Base-by-base conservation (phyloP, 2,797 vertebrate genomes). In the Gadopsis marmoratus region DNA sequence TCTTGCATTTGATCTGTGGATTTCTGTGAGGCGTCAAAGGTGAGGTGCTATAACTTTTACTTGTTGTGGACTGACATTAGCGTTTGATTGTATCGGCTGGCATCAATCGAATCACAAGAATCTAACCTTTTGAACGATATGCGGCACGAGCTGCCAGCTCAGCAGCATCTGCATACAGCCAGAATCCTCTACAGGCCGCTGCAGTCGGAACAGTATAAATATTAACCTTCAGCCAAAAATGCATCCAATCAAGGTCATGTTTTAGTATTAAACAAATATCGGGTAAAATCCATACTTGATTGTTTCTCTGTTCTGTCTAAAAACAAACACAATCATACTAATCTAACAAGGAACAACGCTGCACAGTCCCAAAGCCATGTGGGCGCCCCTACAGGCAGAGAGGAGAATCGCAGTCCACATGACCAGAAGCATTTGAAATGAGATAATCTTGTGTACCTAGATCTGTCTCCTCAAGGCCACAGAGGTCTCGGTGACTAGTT, bases 401-500 rank as follows among this genome's bases (percentile, higher is more conserved):
- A 37, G 8, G 51, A 62, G 54, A 23, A 75, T 61, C 21, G 39
- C n/a, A 45, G 8, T 19, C 6, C 16, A 48, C 7, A 39, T 69
- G 7, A 58, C 19, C 26, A 11, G n/a, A 64, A 1, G 7, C 56
- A 14, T 71, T 71, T 74, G 7, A 19, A 63, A n/a, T 33, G 11
- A 68, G 1, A 2, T 43, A 53, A 64, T 51, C 26, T 54, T 6
- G 3, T 6, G 26, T 26, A 11, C n/a, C 29, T n/a, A 41, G 21
- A 59, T 53, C 10, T 3, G 31, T 69, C 45, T 64, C 8, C 0
- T 59, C 4, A 13, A 67, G 68, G 71, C n/a, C 31, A 31, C 54
- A 55, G 68, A 73, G n/a, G 17, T 74, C 59, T 67, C 26, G 21
- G 41, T 23, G 56, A 65, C 23, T 81, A 37, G 59, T 62, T 59